Evolutionary conservation across 2,888 invertebrate species (phyloP), one percentile per base, ranked within the genome.

Genomic region (Acleris emargana): DNA sequence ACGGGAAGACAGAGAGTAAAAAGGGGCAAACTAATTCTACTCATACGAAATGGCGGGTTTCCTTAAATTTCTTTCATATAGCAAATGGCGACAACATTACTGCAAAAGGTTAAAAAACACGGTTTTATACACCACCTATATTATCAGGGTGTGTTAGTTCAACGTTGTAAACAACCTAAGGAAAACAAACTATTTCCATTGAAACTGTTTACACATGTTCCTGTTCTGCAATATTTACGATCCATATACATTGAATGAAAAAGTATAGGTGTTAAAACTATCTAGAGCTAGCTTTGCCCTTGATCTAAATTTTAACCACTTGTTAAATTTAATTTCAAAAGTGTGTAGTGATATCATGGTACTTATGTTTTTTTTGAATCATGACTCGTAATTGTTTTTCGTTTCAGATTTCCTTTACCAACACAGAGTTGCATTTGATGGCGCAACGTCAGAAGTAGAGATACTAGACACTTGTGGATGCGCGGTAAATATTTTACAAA

Each of bases 401-500:
- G 78, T 82, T 94, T 70, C 94, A 96, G 96, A 96, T 94, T 95
- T 96, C 84, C 93, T 96, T 67, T 96, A 96, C 85, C 94, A 96
- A 80, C 96, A 96, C 83, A 95, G 95, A 75, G 95, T 96, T 69
- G 95, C 95, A 69, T 95, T 96, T 83, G 96, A 96, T 82, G 95
- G 95, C 78, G 95, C 94, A 70, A 94, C 95, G 68, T 95, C 96
- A 68, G 96, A 96, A 89, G 95, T 96, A 73, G 96, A 96, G 90
- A 95, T 95, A 78, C 91, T 95, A 87, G 96, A 96, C 87, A 96
- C 95, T 70, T 96, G 96, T 76, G 96, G 95, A 85, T 96, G 95
- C 90, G 95, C 94, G 93, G 96, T 96, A 93, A 95, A 94, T 94
- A 71, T 18, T 58, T 16, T 17, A 25, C 62, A 7, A 20, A 54